These are phyloP conservation scores for Darevskia mixta DNA, from an alignment of 2,797 vertebrate species.

Conservation along the genomic window DNA sequence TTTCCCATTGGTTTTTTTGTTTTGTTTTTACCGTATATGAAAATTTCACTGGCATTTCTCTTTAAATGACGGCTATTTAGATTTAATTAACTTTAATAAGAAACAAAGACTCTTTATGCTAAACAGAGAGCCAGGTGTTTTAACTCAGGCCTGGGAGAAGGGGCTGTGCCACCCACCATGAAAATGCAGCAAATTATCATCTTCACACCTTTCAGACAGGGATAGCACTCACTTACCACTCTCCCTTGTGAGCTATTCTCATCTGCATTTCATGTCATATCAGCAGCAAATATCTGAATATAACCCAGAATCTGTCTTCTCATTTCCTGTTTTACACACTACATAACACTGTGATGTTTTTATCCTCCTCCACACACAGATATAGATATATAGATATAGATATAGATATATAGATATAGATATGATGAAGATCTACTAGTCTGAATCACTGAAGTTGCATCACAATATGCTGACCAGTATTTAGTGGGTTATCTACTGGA, in stretches of 20 bases:
- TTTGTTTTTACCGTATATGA: background rate
- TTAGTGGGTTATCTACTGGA: background rate
- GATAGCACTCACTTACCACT: background rate
- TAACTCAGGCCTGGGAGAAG: constrained; percentile 3
- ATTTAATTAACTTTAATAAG: background rate
- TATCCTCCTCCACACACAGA: background rate
- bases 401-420: background rate
- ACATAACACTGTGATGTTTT: background rate
- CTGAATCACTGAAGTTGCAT: background rate
- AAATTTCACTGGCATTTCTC: constrained; percentile 36
- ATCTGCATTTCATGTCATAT: constrained; percentile 8
- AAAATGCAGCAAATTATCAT: constrained; percentile 1
- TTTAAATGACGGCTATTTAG: constrained; percentile 29
- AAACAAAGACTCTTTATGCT: constrained; percentile 36
- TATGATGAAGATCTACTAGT: background rate
- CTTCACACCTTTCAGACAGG: constrained; percentile 22
- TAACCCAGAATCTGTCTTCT: background rate
- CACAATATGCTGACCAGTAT: background rate
- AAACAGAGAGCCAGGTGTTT: background rate
- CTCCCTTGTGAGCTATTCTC: background rate
- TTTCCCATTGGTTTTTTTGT: background rate
- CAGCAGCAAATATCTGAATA: background rate
- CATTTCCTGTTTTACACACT: background rate
- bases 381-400: background rate
- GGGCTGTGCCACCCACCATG: constrained; percentile 1